Evolutionary conservation across 2,888 invertebrate genomes (phyloP).

Genomic region (Luffia ferchaultella): DNA sequence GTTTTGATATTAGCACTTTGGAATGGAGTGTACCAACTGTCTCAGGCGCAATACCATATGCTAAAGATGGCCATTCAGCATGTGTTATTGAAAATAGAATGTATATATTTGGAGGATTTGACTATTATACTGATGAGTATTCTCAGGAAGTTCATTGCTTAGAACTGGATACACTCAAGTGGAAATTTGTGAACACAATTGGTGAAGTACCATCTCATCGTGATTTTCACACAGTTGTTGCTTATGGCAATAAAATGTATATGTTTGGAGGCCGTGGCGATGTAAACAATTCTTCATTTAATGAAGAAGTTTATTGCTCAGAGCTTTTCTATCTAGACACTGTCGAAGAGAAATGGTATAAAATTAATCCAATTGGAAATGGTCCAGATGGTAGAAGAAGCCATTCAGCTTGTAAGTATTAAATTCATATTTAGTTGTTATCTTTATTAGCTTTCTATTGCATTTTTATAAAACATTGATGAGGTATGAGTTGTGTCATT

Average conservation of each 20-base stretch:
- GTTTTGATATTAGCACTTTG: constrained; percentile 78
- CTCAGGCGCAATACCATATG: constrained; percentile 76
- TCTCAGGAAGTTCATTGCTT: constrained; percentile 81
- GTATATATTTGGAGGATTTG: constrained; percentile 93
- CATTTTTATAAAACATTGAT: no score
- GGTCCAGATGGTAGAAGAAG: constrained; percentile 85
- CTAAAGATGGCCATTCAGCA: constrained; percentile 92
- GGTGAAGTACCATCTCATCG: constrained; percentile 76
- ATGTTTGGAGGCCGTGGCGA: constrained; percentile 91
- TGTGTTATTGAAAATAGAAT: constrained; percentile 80
- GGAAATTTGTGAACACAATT: constrained; percentile 70
- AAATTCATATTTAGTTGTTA: background rate
- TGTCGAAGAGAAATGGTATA: constrained; percentile 72
- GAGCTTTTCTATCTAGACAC: constrained; percentile 81
- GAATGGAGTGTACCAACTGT: constrained; percentile 74
- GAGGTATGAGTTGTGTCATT: no score
- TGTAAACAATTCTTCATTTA: constrained; percentile 50
- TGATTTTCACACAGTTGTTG: constrained; percentile 90
- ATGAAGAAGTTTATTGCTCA: constrained; percentile 79
- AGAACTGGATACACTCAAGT: constrained; percentile 75
- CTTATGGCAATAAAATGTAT: constrained; percentile 81
- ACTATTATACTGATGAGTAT: constrained; percentile 82
- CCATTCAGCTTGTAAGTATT: constrained; percentile 86
- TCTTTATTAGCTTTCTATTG: background rate
- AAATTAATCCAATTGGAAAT: constrained; percentile 66